Percentiles rank a stretch among this genome's conserved stretches.
phyloP scores from a whole-genome alignment of 2,797 vertebrate species.

The Garrulus glandarius region DNA sequence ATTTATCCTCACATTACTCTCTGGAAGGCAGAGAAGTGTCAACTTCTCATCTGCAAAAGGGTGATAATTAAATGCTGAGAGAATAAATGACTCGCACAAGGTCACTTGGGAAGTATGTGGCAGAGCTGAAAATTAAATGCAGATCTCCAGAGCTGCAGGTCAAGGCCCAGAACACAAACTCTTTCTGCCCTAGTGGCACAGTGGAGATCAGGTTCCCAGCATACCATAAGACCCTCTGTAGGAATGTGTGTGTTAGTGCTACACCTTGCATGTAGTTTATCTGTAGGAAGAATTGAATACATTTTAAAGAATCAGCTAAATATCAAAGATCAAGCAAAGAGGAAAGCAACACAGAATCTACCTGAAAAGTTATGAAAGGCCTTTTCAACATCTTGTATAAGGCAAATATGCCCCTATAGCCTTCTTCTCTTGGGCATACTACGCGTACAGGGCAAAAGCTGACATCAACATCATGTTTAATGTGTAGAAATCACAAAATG shows the following conservation, averaged over 20 bases:
- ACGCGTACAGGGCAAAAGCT: not conserved
- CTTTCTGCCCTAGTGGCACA: not conserved
- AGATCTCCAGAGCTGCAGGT: slow-evolving; percentile 45
- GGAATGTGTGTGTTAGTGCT: not conserved
- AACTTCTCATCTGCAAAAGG: slow-evolving; percentile 71
- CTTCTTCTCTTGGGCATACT: not conserved
- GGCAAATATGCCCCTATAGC: not conserved
- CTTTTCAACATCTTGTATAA: not conserved
- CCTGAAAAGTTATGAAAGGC: not conserved
- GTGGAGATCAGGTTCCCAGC: not conserved
- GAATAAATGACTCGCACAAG: slow-evolving; percentile 62
- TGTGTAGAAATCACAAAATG: not conserved
- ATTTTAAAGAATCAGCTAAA: not conserved
- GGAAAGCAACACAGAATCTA: not conserved
- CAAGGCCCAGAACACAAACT: slow-evolving; percentile 3
- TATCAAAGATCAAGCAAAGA: not conserved
- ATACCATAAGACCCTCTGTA: not conserved
- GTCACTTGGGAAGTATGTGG: slow-evolving; percentile 66
- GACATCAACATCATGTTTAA: not conserved
- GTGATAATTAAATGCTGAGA: slow-evolving; percentile 70
- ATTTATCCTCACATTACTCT: slow-evolving; percentile 71
- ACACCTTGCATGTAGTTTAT: not conserved
- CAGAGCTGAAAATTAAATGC: slow-evolving; percentile 65
- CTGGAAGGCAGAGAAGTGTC: slow-evolving; percentile 63
- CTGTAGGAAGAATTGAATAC: not conserved